Base-by-base conservation (phyloP, 64 coral and sea anemone species). In the Pachyseris speciosa region DNA sequence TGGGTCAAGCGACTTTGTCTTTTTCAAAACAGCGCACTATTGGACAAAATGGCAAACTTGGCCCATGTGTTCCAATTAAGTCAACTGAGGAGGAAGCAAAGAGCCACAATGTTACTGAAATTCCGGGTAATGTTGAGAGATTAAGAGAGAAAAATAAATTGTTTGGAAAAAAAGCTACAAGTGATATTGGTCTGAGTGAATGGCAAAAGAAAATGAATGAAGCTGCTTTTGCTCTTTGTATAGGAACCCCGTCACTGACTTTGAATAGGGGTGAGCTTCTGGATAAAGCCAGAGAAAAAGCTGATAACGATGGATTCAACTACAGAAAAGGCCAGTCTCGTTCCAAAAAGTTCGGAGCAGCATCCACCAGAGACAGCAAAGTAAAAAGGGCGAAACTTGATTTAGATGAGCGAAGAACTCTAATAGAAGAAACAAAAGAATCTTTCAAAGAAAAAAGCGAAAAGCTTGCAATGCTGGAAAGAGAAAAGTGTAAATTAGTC, bases 391-490 rank as follows among this genome's bases (percentile, higher is more conserved):
- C 64, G 33, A 67, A 67, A 67, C 64, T 64, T 67, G 64, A 67
- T 67, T 67, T 29, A 67, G 64, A 32, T 67, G 64, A 67, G 28
- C 9, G 29, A 67, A 67, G 64, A 67, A 67, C 9, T 67, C 64
- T 67, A 67, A 67, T 67, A 67, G 64, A 67, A 32, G 64, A 67
- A 67, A 67, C 64, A 5, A 67, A 30, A 67, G 27, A 67, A 32
- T 67, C 1, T 33, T 33, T 67, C 27, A 67, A 67, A 67, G 29
- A 67, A 67, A 27, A 31, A 67, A 67, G 64, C 26, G 64, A 67
- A 67, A 67, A 67, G 64, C 64, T 67, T 67, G 64, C 27, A 67
- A 67, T 67, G 64, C 64, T 67, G 64, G 26, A 67, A 67, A 32
- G 64, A 67, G 64, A 32, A 33, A 67, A 67, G 64, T 67, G 29